These are phyloP conservation scores for Eremobia ochroleuca DNA, from an alignment of 2,888 invertebrate genomes.

Conservation along the genomic window DNA sequence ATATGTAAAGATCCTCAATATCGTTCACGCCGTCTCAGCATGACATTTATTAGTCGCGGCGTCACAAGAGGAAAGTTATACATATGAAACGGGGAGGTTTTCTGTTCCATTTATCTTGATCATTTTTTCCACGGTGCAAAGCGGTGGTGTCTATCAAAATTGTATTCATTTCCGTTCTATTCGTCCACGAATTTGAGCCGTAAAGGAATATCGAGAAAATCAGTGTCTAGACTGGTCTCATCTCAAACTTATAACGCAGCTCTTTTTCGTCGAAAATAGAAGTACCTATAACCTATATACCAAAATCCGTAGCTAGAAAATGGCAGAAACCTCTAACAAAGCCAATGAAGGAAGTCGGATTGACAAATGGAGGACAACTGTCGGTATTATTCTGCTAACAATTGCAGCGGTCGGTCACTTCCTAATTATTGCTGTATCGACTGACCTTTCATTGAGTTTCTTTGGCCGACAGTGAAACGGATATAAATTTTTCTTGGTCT, in stretches of 20 bases:
- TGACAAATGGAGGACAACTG: slow-evolving; percentile 63
- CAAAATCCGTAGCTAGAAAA: not conserved
- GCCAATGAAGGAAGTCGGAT: slow-evolving; percentile 56
- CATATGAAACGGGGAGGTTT: slow-evolving; percentile 11
- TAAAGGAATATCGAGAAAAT: not conserved
- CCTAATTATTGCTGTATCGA: slow-evolving; percentile 66
- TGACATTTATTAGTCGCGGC: slow-evolving; percentile 41
- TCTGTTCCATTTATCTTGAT: slow-evolving; percentile 27
- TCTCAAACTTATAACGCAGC: not conserved
- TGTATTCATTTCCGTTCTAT: not conserved
- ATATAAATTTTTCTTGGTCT: slow-evolving; percentile 15
- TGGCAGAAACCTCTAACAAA: slow-evolving; percentile 31
- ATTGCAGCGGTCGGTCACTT: slow-evolving; percentile 56
- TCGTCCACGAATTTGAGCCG: not conserved
- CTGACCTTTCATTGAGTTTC: slow-evolving; percentile 45
- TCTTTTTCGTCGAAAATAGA: not conserved
- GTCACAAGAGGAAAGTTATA: slow-evolving; percentile 20
- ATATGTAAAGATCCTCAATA: slow-evolving; percentile 33
- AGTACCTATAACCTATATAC: not conserved
- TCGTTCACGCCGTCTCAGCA: slow-evolving; percentile 26
- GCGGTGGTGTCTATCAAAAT: not conserved
- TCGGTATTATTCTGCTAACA: slow-evolving; percentile 59
- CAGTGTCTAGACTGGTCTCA: not conserved
- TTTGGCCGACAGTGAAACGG: slow-evolving; percentile 17
- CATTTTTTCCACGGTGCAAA: not conserved